Percentiles rank a stretch among this genome's conserved stretches.
Conservation (phyloP, 2,797 vertebrate species). For the Valencia hispanica region DNA sequence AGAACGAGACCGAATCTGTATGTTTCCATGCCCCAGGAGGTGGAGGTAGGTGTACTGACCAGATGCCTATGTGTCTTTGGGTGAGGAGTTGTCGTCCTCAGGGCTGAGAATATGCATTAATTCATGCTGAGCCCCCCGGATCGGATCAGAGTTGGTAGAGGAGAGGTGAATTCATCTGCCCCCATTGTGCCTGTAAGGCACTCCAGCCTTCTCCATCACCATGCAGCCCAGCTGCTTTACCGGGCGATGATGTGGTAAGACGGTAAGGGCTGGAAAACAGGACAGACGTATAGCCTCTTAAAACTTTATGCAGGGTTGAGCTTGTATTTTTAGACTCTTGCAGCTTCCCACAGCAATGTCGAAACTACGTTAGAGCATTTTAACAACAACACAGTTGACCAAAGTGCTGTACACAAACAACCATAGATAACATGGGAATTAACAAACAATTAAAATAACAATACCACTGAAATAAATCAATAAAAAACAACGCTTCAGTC, state of each 20-base stretch:
- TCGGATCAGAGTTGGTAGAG: constrained; percentile 52
- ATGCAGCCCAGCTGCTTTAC: constrained; percentile 35
- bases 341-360: background rate
- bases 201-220: constrained; percentile 60
- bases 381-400: no score
- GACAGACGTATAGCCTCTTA: constrained; percentile 10
- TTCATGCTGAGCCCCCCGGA: constrained; percentile 51
- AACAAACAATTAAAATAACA: no score
- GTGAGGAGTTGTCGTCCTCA: constrained; percentile 24
- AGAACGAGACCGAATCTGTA: background rate
- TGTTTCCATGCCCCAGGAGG: constrained; percentile 18
- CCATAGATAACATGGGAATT: no score
- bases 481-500: no score
- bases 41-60: constrained; percentile 37
- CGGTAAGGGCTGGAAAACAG: constrained; percentile 19
- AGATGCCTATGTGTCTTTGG: constrained; percentile 30
- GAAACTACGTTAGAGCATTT: no score
- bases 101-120: constrained; percentile 37
- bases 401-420: no score
- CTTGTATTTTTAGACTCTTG: background rate
- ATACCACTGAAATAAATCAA: no score
- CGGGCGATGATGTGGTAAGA: constrained; percentile 8
- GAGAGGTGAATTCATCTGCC: constrained; percentile 67
- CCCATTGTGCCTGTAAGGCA: constrained; percentile 51
- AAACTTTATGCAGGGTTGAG: background rate